Base-by-base conservation (phyloP, 2,888 invertebrate species). In the Chloroclysta siterata region DNA sequence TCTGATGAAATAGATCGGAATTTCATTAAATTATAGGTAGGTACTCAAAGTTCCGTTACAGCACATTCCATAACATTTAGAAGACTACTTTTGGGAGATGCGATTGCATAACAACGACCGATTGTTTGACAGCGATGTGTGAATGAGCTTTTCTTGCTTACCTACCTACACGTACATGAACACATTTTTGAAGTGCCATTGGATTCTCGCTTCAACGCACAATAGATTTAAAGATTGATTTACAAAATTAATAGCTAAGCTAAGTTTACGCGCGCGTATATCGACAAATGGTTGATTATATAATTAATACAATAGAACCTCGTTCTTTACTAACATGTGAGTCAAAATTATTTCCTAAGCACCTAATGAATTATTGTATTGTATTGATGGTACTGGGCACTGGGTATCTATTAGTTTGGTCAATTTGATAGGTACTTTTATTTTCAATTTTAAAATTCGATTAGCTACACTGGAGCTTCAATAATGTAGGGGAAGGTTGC, bases 81-180 rank as follows among this genome's bases (percentile, higher is more conserved):
- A n/a, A n/a, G 33, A 29, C 33, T 55, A 60, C 41, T 59, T 44
- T 59, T 56, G 17, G 54, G 46, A 62, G 57, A 63, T 54, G 33
- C 28, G 15, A 46, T 62, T 63, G 51, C 66, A 66, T 56, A 55
- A 63, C 50, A 62, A 68, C 65, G 48, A 53, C 41, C 54, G 53
- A 64, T 68, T 70, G 70, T 68, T 68, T 70, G 62, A 60, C 62
- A 48, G 53, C 55, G 53, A 57, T 63, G 68, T 69, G 66, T 65
- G 59, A 69, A 67, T 63, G 48, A 63, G 68, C 63, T 68, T 68
- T 71, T 69, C 55, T 57, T 55, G 63, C 54, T 60, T 48, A 52
- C 50, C 29, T 48, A 52, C 5, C 14, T 17, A 41, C 1, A 22
- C 22, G 2, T 22, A 22, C 1, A 2, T 33, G 4, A 39, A 39